Evolutionary conservation across 2,797 vertebrate genomes (phyloP).

Genomic region (Scarus forsteni): DNA sequence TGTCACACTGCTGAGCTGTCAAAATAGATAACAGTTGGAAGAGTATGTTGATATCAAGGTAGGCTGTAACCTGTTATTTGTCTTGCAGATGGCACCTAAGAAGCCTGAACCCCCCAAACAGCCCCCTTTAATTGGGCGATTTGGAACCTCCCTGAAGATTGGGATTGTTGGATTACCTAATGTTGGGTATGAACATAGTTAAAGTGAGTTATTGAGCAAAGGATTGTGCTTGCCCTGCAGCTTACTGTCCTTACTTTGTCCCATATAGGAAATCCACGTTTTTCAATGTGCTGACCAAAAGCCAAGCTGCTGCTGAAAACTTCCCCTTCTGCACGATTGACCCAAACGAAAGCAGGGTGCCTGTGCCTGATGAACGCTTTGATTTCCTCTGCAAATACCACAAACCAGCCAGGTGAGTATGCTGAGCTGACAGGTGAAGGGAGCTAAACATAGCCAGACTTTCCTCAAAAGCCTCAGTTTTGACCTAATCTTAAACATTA

Average conservation of each 20-base stretch:
- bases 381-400: constrained; percentile 96
- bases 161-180: constrained; percentile 98
- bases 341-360: constrained; percentile 97
- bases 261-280: constrained; percentile 95
- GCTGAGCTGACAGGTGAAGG: not conserved
- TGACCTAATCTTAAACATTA: too few species aligned
- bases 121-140: constrained; percentile 92
- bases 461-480: too few species aligned
- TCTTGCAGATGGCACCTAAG: constrained; percentile 96
- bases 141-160: constrained; percentile 97
- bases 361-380: constrained; percentile 95
- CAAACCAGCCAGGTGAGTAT: constrained; percentile 92
- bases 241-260: constrained; percentile 2
- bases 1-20: not conserved
- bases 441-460: too few species aligned
- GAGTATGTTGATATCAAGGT: not conserved
- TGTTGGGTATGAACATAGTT: constrained; percentile 89
- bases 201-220: not conserved
- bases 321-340: constrained; percentile 99
- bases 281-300: constrained; percentile 98
- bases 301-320: constrained; percentile 95
- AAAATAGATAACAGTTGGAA: not conserved
- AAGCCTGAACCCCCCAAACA: constrained; percentile 93
- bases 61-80: constrained; percentile 27
- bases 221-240: not conserved